phyloP scores from a whole-genome alignment of 2,113 vertebrate genomes.

The Macrotis lagotis region DNA sequence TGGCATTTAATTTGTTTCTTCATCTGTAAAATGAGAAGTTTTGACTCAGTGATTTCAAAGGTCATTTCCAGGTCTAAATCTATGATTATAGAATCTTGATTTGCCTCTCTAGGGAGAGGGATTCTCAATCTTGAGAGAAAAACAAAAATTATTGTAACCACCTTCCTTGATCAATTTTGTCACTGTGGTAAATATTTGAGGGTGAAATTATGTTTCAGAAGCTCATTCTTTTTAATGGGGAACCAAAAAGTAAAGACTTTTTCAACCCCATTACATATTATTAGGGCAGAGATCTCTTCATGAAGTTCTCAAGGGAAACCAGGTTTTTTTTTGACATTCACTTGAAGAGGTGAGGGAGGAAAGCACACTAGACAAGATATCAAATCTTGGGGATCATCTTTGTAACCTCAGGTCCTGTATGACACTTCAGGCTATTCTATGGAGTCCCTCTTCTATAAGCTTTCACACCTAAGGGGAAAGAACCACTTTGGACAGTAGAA shows the following conservation, averaged over 20 bases:
- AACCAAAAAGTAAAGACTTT: too few species aligned
- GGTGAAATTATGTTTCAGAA: background rate
- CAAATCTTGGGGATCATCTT: background rate
- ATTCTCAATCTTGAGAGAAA: background rate
- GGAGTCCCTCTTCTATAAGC: background rate
- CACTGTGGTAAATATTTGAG: slow-evolving; percentile 17
- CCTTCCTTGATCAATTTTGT: background rate
- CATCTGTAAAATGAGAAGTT: background rate
- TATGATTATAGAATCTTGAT: background rate
- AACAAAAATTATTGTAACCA: slow-evolving; percentile 23
- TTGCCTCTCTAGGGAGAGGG: background rate
- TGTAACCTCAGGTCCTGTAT: background rate
- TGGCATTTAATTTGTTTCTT: background rate
- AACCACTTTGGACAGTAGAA: background rate
- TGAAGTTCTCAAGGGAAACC: slow-evolving; percentile 6
- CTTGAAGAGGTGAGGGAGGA: background rate
- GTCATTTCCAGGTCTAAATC: background rate
- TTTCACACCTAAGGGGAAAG: slow-evolving; percentile 14
- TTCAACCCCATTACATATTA: slow-evolving; percentile 19
- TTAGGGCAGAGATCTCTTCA: slow-evolving; percentile 5
- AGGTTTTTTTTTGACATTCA: slow-evolving; percentile 30
- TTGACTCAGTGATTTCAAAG: background rate
- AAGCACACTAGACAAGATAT: background rate
- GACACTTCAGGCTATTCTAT: background rate
- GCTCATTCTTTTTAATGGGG: slow-evolving; percentile 34